Base-by-base conservation (phyloP, 2,113 vertebrate species). In the Mastomys coucha region DNA sequence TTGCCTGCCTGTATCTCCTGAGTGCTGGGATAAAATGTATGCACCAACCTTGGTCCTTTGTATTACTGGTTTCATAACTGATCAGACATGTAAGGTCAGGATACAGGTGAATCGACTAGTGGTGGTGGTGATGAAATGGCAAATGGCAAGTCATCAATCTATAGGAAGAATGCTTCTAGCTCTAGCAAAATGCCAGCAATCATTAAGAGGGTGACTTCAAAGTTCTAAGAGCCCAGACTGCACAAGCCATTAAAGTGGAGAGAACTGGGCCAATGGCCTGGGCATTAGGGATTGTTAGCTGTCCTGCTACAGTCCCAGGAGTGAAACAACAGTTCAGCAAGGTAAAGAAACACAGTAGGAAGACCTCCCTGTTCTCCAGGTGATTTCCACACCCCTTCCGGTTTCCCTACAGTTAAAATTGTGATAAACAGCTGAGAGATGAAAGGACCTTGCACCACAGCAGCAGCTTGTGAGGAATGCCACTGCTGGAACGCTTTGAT, bases 401-500 rank as follows among this genome's bases (percentile, higher is more conserved):
- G 3, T 84, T 45, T 77, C 91, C 75, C 86, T 69, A 49, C 82
- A 72, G 96, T 92, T n/a, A 69, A 89, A 96, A 72, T 81, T 65
- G 45, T 60, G 58, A 93, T 75, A 89, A 97, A 96, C 13, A 92
- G 39, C 36, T 67, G 82, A 84, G 92, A 93, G 81, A 91, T 33
- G 87, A 77, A 82, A 96, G 49, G 24, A 75, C 73, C 51, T 42
- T 42, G 58, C 19, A 42, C 36, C 0, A 33, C 75, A 94, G 72
- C 63, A 42, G 63, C 4, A 49, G 93, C 56, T 80, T 91, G 77
- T 51, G 65, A 92, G 65, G 53, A 86, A 80, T 69, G 93, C 87
- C 31, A 26, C 36, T 75, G 31, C 85, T 42, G 51, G 69, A 93
- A 92, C 70, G 69, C 89, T 96, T 95, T 95, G 73, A 95, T 96